Evolutionary conservation across 1,140 invertebrate species (phyloP), one percentile per base, ranked within the genome.

Genomic region (Lamellibrachia luymesi): DNA sequence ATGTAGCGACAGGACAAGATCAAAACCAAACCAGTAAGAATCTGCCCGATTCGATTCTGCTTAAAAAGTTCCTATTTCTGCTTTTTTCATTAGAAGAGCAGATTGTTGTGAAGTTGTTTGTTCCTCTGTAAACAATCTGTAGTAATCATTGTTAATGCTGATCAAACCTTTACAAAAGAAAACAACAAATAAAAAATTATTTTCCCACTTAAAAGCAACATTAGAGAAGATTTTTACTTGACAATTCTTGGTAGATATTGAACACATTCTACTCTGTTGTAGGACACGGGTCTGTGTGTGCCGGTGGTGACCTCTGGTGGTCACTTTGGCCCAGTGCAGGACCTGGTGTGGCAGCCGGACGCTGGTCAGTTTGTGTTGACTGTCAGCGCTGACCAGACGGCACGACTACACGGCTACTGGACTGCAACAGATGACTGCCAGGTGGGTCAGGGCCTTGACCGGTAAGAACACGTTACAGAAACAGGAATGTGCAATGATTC

Each of bases 381-480:
- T 92, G 97, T 97, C 0, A 98, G 98, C 93, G 50, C 96, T 4
- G 99, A 99, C 96, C 98, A 99, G 97, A 99, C 99, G 13, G 98
- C 98, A 0, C 97, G 99, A 95, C 97, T 99, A 89, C 98, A 99
- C 97, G 98, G 98, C 27, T 98, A 98, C 0, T 99, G 98, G 98
- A 56, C 92, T 51, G 89, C 90, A 92, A 95, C 95, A 93, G 93
- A 95, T 8, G 92, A 94, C 89, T 94, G 93, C 56, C 91, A 94
- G 91, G 93, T 94, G 95, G 25, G 50, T 17, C 64, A 8, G 13
- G 22, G 50, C 90, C 50, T 38, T 38, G 38, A 38, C 38, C 38
- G 38, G 38, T 38, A 38, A 38, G 38, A 38, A 38, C 38, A 38
- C 38, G 38, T 38, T 38, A 38, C 38, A 38, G 38, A 38, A 38